These are phyloP conservation scores for Catocala sponsa DNA, from an alignment of 2,888 invertebrate genomes.

Conservation along the genomic window DNA sequence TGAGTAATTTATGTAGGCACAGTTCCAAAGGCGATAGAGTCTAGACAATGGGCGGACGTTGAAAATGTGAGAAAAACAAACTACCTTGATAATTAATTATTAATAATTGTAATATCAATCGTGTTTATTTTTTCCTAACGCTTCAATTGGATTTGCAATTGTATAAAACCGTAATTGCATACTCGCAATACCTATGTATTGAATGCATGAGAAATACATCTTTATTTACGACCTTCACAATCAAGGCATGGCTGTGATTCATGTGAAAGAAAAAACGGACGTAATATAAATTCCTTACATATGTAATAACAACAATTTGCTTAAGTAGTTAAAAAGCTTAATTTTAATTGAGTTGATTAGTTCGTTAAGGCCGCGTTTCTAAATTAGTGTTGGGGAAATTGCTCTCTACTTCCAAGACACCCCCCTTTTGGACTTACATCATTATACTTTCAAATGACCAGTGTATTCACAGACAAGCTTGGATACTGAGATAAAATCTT, in stretches of 20 bases:
- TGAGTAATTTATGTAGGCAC: slow-evolving; percentile 53
- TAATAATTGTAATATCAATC: slow-evolving; percentile 58
- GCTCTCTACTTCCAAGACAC: slow-evolving; percentile 11
- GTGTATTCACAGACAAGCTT: slow-evolving; percentile 25
- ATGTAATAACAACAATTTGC: slow-evolving; percentile 15
- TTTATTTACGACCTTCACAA: slow-evolving; percentile 61
- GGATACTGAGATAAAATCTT: slow-evolving; percentile 17
- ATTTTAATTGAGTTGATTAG: slow-evolving; percentile 27
- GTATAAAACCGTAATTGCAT: slow-evolving; percentile 54
- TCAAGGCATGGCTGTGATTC: slow-evolving; percentile 35
- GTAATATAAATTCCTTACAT: slow-evolving; percentile 22
- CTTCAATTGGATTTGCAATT: slow-evolving; percentile 48
- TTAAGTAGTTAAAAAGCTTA: slow-evolving; percentile 17
- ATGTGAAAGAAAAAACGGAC: slow-evolving; percentile 58
- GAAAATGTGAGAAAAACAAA: slow-evolving; percentile 71
- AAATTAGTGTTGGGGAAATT: slow-evolving; percentile 30
- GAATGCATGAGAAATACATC: slow-evolving; percentile 38
- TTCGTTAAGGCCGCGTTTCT: slow-evolving; percentile 20
- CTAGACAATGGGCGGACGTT: slow-evolving; percentile 79
- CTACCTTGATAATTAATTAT: slow-evolving; percentile 55
- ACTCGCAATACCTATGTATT: slow-evolving; percentile 43
- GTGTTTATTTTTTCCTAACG: slow-evolving; percentile 54
- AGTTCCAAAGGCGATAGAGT: slow-evolving; percentile 47
- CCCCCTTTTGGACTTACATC: slow-evolving; percentile 15
- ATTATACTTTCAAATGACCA: slow-evolving; percentile 34